Percentiles rank a stretch among this genome's conserved stretches.
These are phyloP conservation scores for Hirundo rustica DNA, from an alignment of 2,797 vertebrate genomes.

Conservation along the genomic window DNA sequence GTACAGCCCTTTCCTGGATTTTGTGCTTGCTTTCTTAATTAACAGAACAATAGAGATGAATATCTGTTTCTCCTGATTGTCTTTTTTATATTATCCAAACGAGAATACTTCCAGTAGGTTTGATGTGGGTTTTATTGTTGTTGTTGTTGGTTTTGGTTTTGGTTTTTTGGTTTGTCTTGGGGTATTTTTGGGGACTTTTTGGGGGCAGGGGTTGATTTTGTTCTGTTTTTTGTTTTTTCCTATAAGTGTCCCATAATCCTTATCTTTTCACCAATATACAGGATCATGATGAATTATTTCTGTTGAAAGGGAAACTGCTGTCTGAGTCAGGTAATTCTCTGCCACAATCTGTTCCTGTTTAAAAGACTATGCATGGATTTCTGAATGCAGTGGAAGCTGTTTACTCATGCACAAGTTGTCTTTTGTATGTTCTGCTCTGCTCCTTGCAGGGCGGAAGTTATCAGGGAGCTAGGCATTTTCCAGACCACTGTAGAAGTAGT, in stretches of 20 bases:
- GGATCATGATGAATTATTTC: neutral
- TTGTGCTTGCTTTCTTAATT: neutral
- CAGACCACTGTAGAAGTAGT: neutral
- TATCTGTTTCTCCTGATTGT: neutral
- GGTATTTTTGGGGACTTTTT: no score
- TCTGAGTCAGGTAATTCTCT: neutral
- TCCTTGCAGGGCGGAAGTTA: neutral
- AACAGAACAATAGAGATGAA: neutral
- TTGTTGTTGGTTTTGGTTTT: neutral
- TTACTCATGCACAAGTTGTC: neutral
- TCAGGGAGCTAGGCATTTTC: neutral
- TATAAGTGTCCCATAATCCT: neutral
- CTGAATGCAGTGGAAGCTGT: neutral
- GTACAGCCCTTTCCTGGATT: neutral
- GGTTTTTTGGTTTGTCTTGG: rapidly evolving
- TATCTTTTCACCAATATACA: neutral
- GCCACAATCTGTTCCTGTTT: neutral
- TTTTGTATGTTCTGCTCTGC: neutral
- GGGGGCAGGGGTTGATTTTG: rapidly evolving
- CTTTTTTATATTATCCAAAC: neutral
- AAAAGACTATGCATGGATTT: neutral
- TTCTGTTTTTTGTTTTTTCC: neutral
- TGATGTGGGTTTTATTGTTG: neutral
- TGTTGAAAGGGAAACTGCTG: neutral
- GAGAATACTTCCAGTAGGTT: neutral